Evolutionary conservation across 1,140 invertebrate genomes (phyloP).

Genomic region (Caenorhabditis inopinata): DNA sequence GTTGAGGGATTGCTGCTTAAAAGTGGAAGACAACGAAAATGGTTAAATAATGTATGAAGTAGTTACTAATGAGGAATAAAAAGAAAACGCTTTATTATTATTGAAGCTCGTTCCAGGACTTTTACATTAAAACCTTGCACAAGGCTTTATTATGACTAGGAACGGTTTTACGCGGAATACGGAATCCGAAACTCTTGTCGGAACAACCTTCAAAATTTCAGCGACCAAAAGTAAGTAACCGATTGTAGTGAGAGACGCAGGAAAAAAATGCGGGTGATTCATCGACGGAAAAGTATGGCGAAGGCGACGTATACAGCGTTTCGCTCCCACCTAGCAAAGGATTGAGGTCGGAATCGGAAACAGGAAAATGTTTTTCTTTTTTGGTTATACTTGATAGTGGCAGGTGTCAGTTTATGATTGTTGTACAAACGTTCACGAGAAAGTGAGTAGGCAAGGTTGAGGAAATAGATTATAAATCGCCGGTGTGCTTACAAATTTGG

Average conservation of each 20-base stretch:
- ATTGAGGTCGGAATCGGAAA: slow-evolving; percentile 27
- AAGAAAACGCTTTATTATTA: no score
- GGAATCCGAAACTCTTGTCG: no score
- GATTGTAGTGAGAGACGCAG: neutral
- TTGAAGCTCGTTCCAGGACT: no score
- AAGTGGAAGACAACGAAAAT: no score
- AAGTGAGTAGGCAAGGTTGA: neutral
- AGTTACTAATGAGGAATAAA: no score
- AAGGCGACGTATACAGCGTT: neutral
- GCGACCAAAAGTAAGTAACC: no score
- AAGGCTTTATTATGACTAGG: no score
- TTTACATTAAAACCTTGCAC: no score
- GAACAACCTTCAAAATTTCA: no score
- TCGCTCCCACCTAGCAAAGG: neutral
- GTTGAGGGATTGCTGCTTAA: no score
- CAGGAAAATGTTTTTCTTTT: neutral
- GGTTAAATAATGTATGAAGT: no score
- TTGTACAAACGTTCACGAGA: neutral
- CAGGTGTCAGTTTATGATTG: neutral
- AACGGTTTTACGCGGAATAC: no score
- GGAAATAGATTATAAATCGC: neutral
- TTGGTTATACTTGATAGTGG: neutral
- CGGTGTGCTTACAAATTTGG: neutral
- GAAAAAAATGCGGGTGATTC: neutral
- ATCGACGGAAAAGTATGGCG: slow-evolving; percentile 8